Conservation (phyloP, 1,140 invertebrate genomes). For the Helicoverpa zea region DNA sequence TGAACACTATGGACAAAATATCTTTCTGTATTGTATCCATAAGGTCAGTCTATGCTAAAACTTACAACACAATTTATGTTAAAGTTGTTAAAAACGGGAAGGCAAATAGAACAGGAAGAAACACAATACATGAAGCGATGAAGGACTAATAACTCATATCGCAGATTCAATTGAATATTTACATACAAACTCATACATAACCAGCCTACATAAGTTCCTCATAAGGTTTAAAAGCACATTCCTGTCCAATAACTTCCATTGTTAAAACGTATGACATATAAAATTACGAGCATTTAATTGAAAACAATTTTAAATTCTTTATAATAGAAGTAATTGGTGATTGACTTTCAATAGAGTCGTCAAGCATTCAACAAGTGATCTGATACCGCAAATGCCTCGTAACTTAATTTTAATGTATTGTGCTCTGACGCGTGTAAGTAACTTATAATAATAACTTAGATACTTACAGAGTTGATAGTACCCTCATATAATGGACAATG, state of each 20-base stretch:
- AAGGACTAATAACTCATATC: not conserved
- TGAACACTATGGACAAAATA: too few species aligned
- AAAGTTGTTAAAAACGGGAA: too few species aligned
- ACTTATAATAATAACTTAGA: conserved; percentile 25
- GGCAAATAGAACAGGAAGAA: not conserved
- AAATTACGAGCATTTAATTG: not conserved
- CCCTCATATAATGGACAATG: not conserved
- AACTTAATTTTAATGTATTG: conserved; percentile 24
- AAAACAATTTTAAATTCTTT: not conserved
- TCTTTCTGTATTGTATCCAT: too few species aligned
- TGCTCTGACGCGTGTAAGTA: not conserved
- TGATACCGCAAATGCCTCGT: not conserved
- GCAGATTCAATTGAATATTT: not conserved
- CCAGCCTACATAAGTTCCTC: not conserved
- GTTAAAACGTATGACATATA: not conserved
- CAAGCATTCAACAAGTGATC: conserved; percentile 1
- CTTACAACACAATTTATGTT: too few species aligned
- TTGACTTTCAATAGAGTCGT: not conserved
- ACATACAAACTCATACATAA: not conserved
- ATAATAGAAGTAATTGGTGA: conserved; percentile 4
- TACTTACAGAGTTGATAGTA: conserved; percentile 7
- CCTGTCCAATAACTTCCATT: conserved; percentile 5
- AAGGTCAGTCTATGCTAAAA: too few species aligned
- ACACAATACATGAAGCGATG: not conserved
- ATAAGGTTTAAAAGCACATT: not conserved